Percentiles rank a stretch among this genome's conserved stretches.
These are phyloP conservation scores for Oryzias celebensis DNA, from an alignment of 2,113 vertebrate genomes.

Conservation along the genomic window DNA sequence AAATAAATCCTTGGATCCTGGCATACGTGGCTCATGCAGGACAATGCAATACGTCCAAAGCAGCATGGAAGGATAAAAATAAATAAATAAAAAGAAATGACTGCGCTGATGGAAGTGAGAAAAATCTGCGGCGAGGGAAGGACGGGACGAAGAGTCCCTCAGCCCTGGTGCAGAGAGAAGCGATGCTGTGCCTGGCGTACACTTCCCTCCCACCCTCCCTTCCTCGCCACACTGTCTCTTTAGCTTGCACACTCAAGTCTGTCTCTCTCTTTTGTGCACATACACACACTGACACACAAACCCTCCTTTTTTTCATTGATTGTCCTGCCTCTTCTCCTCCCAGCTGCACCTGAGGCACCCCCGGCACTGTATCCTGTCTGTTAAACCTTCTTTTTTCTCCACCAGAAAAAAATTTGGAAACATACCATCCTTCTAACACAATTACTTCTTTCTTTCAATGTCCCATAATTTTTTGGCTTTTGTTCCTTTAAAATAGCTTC, in stretches of 20 bases:
- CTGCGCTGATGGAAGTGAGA: conserved; percentile 67
- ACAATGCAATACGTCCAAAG: conserved; percentile 44
- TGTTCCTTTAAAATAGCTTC: not conserved
- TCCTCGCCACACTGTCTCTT: conserved; percentile 56
- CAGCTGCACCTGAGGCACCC: conserved; percentile 84
- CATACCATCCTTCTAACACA: conserved; percentile 74
- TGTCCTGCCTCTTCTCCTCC: conserved; percentile 60
- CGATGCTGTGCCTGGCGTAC: conserved; percentile 73
- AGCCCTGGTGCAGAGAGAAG: conserved; percentile 75
- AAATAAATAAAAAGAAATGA: conserved; percentile 53
- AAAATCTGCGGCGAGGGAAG: conserved; percentile 68
- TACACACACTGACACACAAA: conserved; percentile 54
- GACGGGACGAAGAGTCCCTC: conserved; percentile 68
- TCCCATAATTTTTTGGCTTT: not conserved
- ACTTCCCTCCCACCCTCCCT: conserved; percentile 57
- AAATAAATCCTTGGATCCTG: conserved; percentile 47
- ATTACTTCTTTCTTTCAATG: conserved; percentile 47
- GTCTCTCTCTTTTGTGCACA: conserved; percentile 40
- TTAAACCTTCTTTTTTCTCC: conserved; percentile 46
- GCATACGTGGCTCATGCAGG: conserved; percentile 20
- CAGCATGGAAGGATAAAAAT: conserved; percentile 39
- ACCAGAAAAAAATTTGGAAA: conserved; percentile 65
- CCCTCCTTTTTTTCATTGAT: conserved; percentile 51
- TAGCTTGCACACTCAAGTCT: conserved; percentile 66
- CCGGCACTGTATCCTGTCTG: conserved; percentile 66